Evolutionary conservation across 53 echinoderm and acorn worm species (phyloP), one percentile per base, ranked within the genome.

Genomic region (Actinopyga echinites): DNA sequence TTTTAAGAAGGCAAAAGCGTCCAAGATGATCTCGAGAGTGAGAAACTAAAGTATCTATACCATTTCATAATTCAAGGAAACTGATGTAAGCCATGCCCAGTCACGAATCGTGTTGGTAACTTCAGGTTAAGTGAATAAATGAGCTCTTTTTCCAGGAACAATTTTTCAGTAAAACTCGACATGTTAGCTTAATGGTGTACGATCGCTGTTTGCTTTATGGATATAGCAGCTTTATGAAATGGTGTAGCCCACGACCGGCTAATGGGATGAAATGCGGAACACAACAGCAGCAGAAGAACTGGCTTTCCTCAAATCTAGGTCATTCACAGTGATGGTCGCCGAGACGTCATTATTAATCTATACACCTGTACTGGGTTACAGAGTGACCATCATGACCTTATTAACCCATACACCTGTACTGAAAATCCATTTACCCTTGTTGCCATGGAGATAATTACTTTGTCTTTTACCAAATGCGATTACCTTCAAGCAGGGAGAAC

Each of bases 371-470:
- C n/a, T n/a, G n/a, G n/a, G n/a, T n/a, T n/a, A n/a, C n/a, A 49
- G 49, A 49, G 31, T 22, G 1, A 24, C 11, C 43, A 20, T 71
- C 40, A 40, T 42, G 71, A 40, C 45, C 21, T 26, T 22, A 37
- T 21, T 4, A 71, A 71, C 10, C 25, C 28, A 7, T 26, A 71
- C 71, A 71, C 71, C 71, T 71, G 71, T 40, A 71, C 71, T 23
- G 24, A 45, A 68, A 71, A 71, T 71, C 71, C 40, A 45, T 71
- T 71, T 71, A 71, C 42, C 8, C 32, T 36, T 40, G 71, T 40
- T 44, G 36, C 71, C 71, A 71, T 71, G 71, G 45, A 71, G 71
- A 71, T 44, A 71, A 71, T 71, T 71, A 42, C 40, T 12, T 71
- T 71, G 71, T 40, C 25, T 71, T 10, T 40, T 36, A 23, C 40